Evolutionary conservation across 2,797 vertebrate genomes (phyloP).

Genomic region (Propithecus deckenii): DNA sequence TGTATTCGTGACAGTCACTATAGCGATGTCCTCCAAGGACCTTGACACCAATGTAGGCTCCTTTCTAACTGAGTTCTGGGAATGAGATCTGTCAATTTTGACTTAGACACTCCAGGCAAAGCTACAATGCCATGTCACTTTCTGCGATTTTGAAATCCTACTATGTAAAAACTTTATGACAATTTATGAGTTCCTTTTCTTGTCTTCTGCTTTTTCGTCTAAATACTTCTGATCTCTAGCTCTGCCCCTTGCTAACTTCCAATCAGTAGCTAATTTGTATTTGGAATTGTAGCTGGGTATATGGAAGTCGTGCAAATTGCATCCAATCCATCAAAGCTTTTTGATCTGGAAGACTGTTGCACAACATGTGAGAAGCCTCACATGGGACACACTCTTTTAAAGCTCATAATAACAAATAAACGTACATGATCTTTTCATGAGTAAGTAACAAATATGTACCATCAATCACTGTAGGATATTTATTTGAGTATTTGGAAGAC

Average conservation of each 20-base stretch:
- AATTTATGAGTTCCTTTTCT: not conserved
- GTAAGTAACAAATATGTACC: not conserved
- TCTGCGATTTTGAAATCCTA: not conserved
- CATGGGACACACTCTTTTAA: not conserved
- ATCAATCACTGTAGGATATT: not conserved
- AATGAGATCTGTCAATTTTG: not conserved
- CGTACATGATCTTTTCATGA: not conserved
- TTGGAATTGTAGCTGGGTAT: not conserved
- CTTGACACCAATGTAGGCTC: not conserved
- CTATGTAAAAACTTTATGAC: not conserved
- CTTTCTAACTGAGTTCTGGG: not conserved
- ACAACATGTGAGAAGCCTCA: not conserved
- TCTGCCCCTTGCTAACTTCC: not conserved
- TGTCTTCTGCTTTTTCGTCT: not conserved
- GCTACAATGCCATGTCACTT: not conserved
- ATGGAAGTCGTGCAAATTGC: not conserved
- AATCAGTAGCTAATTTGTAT: not conserved
- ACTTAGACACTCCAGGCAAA: not conserved
- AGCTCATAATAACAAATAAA: not conserved
- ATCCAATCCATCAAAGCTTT: not conserved
- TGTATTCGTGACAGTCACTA: not conserved
- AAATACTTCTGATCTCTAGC: not conserved
- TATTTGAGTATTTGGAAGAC: not conserved
- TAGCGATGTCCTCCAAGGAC: not conserved
- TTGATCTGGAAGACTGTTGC: not conserved